A percentile compares a stretch with the other conserved stretches of the same genome.
phyloP scores from a whole-genome alignment of 2,888 invertebrate species.

The Disparrhopalites patrizii region DNA sequence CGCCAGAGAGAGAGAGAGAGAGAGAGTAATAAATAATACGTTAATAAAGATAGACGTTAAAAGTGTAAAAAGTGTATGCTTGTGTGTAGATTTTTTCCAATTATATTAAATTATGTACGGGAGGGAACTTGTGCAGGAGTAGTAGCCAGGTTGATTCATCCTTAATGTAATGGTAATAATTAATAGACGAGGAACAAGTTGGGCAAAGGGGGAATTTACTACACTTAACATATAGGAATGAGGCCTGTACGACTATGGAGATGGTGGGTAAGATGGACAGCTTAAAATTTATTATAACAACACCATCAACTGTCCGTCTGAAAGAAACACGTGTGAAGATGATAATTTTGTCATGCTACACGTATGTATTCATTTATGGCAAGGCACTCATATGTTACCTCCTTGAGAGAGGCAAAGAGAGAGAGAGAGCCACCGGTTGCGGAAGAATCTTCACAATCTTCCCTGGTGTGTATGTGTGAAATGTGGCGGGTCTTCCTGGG shows the following conservation, averaged over 20 bases:
- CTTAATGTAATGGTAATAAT: conserved; percentile 18
- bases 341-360: background rate
- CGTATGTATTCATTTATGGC: background rate
- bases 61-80: background rate
- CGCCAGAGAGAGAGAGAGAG: no score
- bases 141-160: conserved; percentile 19
- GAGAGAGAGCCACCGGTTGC: no score
- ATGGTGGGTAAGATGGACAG: conserved; percentile 14
- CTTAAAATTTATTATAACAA: conserved; percentile 13
- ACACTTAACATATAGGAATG: conserved; percentile 3
- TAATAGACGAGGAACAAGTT: conserved; percentile 1
- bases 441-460: no score
- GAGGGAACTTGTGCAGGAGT: no score
- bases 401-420: no score
- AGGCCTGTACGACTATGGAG: no score
- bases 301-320: background rate
- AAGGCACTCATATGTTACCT: no score
- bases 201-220: background rate
- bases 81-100: conserved; percentile 16
- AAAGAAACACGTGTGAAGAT: no score
- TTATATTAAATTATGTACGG: conserved; percentile 10
- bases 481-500: no score
- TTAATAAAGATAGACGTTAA: background rate
- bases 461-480: no score
- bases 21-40: background rate